phyloP scores from a whole-genome alignment of 2,797 vertebrate species.

The Amblyraja radiata region DNA sequence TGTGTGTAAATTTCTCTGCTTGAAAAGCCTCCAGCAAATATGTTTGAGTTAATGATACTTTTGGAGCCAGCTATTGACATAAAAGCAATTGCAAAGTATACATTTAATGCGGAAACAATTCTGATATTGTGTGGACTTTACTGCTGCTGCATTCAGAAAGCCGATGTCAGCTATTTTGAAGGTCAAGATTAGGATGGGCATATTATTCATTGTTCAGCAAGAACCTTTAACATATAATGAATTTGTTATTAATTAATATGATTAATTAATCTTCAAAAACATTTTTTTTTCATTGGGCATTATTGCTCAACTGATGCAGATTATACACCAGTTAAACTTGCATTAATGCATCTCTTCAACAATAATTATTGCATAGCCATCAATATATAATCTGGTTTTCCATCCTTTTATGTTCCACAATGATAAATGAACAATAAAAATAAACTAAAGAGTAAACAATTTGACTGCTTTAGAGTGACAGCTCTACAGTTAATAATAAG shows the following conservation, averaged over 20 bases:
- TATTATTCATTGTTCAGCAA: neutral
- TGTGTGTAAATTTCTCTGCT: neutral
- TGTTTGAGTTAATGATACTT: conserved; percentile 4
- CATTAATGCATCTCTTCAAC: neutral
- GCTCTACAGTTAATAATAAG: neutral
- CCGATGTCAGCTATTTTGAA: neutral
- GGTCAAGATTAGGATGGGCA: neutral
- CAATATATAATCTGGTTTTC: neutral
- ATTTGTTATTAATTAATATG: neutral
- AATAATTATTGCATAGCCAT: neutral
- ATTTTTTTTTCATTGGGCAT: neutral
- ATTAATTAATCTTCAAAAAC: neutral
- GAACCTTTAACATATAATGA: neutral
- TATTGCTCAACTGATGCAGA: neutral
- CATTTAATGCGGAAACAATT: neutral
- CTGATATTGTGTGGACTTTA: too few species aligned
- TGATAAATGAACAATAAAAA: neutral
- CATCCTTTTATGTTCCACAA: neutral
- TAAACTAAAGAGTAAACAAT: neutral
- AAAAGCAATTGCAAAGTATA: conserved; percentile 7
- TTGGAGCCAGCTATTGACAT: neutral
- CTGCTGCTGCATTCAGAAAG: neutral
- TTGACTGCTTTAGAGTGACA: neutral
- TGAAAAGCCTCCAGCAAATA: neutral
- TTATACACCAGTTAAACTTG: neutral